Percentiles rank a stretch among this genome's conserved stretches.
Evolutionary conservation across 2,888 invertebrate species (phyloP).

Genomic region (Nemapogon koenigi): DNA sequence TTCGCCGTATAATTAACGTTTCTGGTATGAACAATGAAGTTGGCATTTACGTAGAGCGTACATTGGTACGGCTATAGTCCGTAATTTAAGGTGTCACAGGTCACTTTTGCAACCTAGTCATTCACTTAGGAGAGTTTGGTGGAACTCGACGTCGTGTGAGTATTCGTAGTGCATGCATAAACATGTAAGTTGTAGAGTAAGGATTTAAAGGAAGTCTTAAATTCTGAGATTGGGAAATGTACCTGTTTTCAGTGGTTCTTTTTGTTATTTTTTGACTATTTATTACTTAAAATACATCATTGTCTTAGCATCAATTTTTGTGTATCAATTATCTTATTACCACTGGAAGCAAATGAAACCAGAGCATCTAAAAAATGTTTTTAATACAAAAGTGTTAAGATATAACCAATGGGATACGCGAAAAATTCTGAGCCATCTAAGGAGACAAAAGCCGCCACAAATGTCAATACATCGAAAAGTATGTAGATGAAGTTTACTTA

Average conservation of each 20-base stretch:
- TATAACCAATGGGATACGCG: too few relatives aligned
- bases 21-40: too few relatives aligned
- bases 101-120: constrained; percentile 60
- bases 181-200: constrained; percentile 60
- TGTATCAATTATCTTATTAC: constrained; percentile 28
- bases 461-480: too few relatives aligned
- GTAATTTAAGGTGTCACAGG: not conserved
- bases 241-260: constrained; percentile 63
- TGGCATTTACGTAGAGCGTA: too few relatives aligned
- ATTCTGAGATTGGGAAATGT: constrained; percentile 61
- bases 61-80: too few relatives aligned
- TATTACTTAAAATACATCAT: constrained; percentile 59
- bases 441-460: too few relatives aligned
- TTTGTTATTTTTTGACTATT: constrained; percentile 60
- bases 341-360: too few relatives aligned
- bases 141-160: constrained; percentile 1
- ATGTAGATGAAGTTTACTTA: too few relatives aligned
- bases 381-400: too few relatives aligned
- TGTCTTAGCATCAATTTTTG: constrained; percentile 54
- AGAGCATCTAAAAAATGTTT: too few relatives aligned
- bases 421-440: too few relatives aligned
- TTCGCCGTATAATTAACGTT: too few relatives aligned
- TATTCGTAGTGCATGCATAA: constrained; percentile 57
- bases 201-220: constrained; percentile 45
- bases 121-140: constrained; percentile 29